Percentiles rank a stretch among this genome's conserved stretches.
phyloP scores from a whole-genome alignment of 2,888 invertebrate species.

The Epirrita christyi region DNA sequence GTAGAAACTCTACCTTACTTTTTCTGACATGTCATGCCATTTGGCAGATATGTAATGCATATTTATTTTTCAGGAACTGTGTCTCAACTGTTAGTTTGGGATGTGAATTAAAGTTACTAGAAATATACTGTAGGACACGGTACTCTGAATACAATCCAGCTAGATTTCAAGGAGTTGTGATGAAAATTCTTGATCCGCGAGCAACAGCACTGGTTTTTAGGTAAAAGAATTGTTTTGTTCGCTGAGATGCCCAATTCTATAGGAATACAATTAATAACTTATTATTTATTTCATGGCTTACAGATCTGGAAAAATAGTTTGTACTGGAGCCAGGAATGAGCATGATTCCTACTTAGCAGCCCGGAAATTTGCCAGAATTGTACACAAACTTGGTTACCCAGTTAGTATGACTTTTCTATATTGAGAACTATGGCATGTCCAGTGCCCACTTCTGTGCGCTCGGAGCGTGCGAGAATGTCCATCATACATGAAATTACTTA shows the following conservation, averaged over 20 bases:
- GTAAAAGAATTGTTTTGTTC: constrained; percentile 40
- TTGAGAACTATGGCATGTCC: too few species aligned
- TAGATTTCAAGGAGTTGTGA: constrained; percentile 92
- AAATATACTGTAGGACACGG: constrained; percentile 91
- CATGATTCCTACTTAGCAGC: constrained; percentile 90
- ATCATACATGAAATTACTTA: too few species aligned
- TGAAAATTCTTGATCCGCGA: constrained; percentile 92
- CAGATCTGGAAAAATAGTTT: constrained; percentile 92
- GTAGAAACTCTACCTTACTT: too few species aligned
- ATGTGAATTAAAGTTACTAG: constrained; percentile 88
- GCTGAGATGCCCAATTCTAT: too few species aligned
- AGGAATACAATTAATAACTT: too few species aligned
- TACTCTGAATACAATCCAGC: constrained; percentile 94
- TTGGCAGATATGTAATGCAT: neutral
- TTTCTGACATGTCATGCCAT: too few species aligned
- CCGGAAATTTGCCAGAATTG: constrained; percentile 92
- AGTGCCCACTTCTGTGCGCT: too few species aligned
- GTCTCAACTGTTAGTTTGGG: constrained; percentile 92
- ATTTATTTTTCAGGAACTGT: constrained; percentile 86
- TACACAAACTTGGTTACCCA: constrained; percentile 91
- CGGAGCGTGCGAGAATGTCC: too few species aligned
- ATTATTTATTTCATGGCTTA: constrained; percentile 49
- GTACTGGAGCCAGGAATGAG: constrained; percentile 92
- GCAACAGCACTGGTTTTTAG: constrained; percentile 89
- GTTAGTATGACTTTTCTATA: constrained; percentile 69